Evolutionary conservation across 1,140 invertebrate genomes (phyloP), one percentile per base, ranked within the genome.

Genomic region (Lepidotrigona ventralis): DNA sequence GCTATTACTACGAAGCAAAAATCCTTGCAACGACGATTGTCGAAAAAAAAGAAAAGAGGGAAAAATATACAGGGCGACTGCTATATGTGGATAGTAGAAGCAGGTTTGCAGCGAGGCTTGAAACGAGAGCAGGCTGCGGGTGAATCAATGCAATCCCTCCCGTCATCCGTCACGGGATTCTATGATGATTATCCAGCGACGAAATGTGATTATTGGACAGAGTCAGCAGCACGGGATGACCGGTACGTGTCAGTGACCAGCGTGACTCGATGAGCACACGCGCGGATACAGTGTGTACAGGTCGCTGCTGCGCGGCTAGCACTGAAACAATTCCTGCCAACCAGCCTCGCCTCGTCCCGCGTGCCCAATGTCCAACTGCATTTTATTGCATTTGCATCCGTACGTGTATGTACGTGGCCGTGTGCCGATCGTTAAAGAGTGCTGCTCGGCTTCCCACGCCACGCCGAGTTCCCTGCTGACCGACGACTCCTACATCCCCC

Each of bases 351-450:
- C 12, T 17, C 6, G 15, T 23, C 33, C 26, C n/a, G 58, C 66
- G 8, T 53, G 56, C 21, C 58, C 70, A 66, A 53, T 72, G 76
- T 83, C 58, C 76, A 29, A 46, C 17, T 66, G 82, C 69, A 56
- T 83, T 83, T 83, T 83, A 83, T 83, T 79, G 77, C 77, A 83
- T 83, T 79, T 73, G 69, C 82, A 78, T 66, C 29, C 56, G 54
- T 73, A 77, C 66, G 74, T 66, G 46, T 70, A 77, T 58, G 33
- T 56, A 75, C 66, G 72, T 9, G 29, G 2, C 1, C 23, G 17
- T 2, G 12, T 64, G 71, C 21, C 76, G 81, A 84, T 86, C 85
- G 78, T 86, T 86, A 85, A 85, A 86, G 83, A 81, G 83, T 74
- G 54, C 77, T 81, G 63, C 72, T 80, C 77, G 77, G 73, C 82